Evolutionary conservation across 1,140 invertebrate species (phyloP), one percentile per base, ranked within the genome.

Genomic region (Drosophila pachea): DNA sequence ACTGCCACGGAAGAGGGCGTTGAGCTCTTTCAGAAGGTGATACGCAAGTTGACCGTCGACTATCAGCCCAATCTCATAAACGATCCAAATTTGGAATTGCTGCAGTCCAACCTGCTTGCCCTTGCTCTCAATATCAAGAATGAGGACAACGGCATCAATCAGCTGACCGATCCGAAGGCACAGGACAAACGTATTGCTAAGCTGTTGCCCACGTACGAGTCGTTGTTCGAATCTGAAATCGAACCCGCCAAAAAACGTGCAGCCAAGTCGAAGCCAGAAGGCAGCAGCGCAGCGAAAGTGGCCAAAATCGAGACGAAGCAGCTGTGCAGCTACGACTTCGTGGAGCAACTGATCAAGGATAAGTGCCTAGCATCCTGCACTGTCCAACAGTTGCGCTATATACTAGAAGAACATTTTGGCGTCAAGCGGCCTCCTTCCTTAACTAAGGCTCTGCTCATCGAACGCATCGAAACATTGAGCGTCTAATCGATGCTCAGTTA

Each of bases 131-230:
- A 89, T 59, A 76, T 89, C 14, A 76, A 75, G 29, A 64, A 72
- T 0, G 83, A 89, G 4, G 54, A 50, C 9, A 58, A 60, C 2
- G 76, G 76, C 7, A 45, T 75, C 0, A 76, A 60, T 12, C 70
- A 79, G 42, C 50, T 88, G 52, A 78, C 84, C 5, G 78, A 89
- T 65, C 55, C 70, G 7, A 50, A 66, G 7, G 36, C 60, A n/a
- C 88, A 88, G 55, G 71, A 88, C 53, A 56, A 74, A 50, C 87
- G 88, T n/a, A 88, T 89, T 56, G 70, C 73, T 7, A 71, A 76
- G 35, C 32, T 82, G 9, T 0, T 89, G 31, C 78, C 78, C 4
- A 48, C 56, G 2, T 84, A 87, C 32, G 72, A 78, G 4, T 36
- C 62, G 7, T 68, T 87, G 12, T 89, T 89, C 55, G 78, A 47